Base-by-base conservation (phyloP, 2,888 invertebrate species). In the Sinodicranocentrus sp. region DNA sequence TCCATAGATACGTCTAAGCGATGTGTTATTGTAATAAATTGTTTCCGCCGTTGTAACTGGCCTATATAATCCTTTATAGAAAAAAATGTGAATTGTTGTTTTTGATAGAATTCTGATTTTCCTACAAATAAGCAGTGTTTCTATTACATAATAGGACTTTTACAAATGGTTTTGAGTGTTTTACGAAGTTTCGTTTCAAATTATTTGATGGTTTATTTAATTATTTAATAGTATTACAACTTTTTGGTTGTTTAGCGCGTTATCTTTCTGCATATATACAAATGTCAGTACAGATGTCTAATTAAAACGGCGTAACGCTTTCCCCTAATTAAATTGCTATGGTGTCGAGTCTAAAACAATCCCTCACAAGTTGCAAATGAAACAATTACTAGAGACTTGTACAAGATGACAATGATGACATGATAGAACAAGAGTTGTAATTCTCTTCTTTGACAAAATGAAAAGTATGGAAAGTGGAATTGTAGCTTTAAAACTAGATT, bases 251-350 rank as follows among this genome's bases (percentile, higher is more conserved):
- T n/a, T n/a, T n/a, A n/a, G n/a, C n/a, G n/a, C n/a, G n/a, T n/a
- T n/a, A n/a, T n/a, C n/a, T n/a, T n/a, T n/a, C n/a, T n/a, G n/a
- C 13, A 39, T 13, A 39, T 39, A 39, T 39, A 39, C 13, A 13
- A 5, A 8, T 13, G 5, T 39, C 39, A 39, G 39, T 39, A 39
- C n/a, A n/a, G n/a, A n/a, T n/a, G n/a, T n/a, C n/a, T n/a, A 39
- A 39, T 39, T 39, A 82, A 70, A 67, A 28, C 65, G 10, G 68
- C 59, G 68, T 75, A 70, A 82, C 82, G 82, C 82, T 82, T 82
- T 82, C 82, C 25, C 82, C 68, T 82, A 82, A 82, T 82, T 82
- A 82, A 70, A 63, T 63, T 63, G 63, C 17, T 33, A 63, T 63
- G 63, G 63, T 63, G 33, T 33, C 33, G 63, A 28, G 19, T n/a